phyloP scores from a whole-genome alignment of 2,797 vertebrate species.

The Muraenolepis orangiensis region DNA sequence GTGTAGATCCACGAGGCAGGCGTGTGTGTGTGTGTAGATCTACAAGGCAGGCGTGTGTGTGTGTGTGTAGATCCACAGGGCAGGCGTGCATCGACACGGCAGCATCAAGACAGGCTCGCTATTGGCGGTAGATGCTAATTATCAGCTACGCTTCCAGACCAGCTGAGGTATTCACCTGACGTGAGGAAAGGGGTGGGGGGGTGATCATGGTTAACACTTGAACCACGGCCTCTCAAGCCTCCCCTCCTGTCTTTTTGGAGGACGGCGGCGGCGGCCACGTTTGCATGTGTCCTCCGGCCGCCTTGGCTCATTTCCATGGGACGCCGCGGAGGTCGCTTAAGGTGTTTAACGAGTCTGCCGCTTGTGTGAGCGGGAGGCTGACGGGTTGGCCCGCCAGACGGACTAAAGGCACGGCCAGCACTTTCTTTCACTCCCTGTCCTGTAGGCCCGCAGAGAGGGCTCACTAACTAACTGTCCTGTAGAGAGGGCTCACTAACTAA shows the following conservation, averaged over 20 bases:
- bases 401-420: no score
- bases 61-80: constrained; percentile 50
- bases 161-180: constrained; percentile 29
- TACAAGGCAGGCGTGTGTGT: no score
- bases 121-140: constrained; percentile 36
- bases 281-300: constrained; percentile 20
- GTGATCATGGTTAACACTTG: constrained; percentile 42
- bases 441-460: no score
- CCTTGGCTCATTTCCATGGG: constrained; percentile 6
- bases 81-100: constrained; percentile 56
- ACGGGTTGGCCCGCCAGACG: neutral
- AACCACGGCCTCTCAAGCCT: neutral
- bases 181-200: constrained; percentile 1
- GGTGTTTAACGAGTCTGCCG: constrained; percentile 12
- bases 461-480: no score
- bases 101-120: constrained; percentile 17
- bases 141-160: constrained; percentile 28
- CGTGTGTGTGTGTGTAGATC: constrained; percentile 52
- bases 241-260: neutral
- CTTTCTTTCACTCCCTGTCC: no score
- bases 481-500: no score
- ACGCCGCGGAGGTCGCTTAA: neutral
- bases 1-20: no score
- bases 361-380: neutral
- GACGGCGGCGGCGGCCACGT: constrained; percentile 6